Percentiles rank a stretch among this genome's conserved stretches.
Evolutionary conservation across 2,113 vertebrate genomes (phyloP).

Genomic region (Sialia sialis): DNA sequence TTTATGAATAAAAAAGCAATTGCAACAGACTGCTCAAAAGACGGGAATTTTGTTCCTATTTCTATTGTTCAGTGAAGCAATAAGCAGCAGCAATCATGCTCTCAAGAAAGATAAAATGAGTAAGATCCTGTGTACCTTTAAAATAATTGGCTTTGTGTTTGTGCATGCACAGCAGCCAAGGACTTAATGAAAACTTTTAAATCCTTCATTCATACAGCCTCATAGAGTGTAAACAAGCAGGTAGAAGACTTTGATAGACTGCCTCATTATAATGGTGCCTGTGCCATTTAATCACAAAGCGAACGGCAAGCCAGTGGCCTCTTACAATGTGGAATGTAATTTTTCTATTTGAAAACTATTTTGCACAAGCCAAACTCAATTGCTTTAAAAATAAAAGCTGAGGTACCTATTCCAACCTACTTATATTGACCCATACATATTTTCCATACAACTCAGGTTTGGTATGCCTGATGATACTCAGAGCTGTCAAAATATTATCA

Average conservation of each 20-base stretch:
- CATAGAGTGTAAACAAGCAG: slow-evolving; percentile 51
- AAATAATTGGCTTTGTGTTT: slow-evolving; percentile 60
- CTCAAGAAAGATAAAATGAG: slow-evolving; percentile 34
- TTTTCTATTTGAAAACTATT: slow-evolving; percentile 32
- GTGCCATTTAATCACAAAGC: slow-evolving; percentile 42
- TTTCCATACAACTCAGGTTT: not conserved
- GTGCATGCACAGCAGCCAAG: slow-evolving; percentile 33
- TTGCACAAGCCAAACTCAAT: slow-evolving; percentile 1
- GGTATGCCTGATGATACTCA: not conserved
- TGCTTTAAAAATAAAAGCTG: not conserved
- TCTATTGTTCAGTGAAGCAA: not conserved
- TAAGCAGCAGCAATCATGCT: slow-evolving; percentile 9
- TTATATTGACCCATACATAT: not conserved
- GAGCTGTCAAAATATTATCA: not conserved
- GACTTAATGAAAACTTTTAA: slow-evolving; percentile 62
- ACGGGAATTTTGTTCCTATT: not conserved
- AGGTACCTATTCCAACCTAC: not conserved
- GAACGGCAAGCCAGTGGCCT: not conserved
- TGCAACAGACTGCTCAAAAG: not conserved
- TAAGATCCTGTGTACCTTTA: slow-evolving; percentile 18
- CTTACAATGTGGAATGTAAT: not conserved
- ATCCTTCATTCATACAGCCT: slow-evolving; percentile 25
- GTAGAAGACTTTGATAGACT: slow-evolving; percentile 55
- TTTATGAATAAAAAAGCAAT: slow-evolving; percentile 10
- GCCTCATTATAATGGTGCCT: slow-evolving; percentile 21